Evolutionary conservation across 2,888 invertebrate species (phyloP).

Genomic region (Sepioteuthis lessoniana): DNA sequence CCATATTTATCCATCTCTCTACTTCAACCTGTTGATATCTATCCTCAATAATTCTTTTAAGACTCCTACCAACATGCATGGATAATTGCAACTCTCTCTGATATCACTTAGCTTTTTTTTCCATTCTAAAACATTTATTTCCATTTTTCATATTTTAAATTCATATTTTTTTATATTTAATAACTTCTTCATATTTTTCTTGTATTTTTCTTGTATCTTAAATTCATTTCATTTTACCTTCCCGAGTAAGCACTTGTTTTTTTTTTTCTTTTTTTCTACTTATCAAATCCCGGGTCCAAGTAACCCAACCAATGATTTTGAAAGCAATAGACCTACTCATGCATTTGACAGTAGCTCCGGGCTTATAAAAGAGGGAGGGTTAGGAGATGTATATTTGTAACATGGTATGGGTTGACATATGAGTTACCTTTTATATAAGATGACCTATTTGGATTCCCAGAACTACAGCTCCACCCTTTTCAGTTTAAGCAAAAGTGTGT

Average conservation of each 20-base stretch:
- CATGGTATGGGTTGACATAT: neutral
- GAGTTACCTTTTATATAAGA: neutral
- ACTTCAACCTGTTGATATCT: neutral
- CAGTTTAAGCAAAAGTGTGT: neutral
- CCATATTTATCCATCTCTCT: neutral
- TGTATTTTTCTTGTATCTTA: neutral
- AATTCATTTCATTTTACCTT: neutral
- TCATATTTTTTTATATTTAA: too few species aligned
- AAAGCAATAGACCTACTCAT: neutral
- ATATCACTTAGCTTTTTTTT: neutral
- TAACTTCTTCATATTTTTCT: neutral
- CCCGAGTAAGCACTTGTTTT: neutral
- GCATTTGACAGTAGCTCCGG: neutral
- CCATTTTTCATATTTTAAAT: too few species aligned
- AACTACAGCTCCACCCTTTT: neutral
- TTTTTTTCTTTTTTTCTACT: neutral
- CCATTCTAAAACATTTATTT: neutral
- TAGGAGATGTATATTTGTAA: neutral
- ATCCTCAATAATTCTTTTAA: neutral
- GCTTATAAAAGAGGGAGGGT: neutral
- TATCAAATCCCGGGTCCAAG: neutral
- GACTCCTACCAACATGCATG: neutral
- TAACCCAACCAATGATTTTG: neutral
- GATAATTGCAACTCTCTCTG: neutral
- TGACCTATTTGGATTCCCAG: neutral